Percentiles rank a stretch among this genome's conserved stretches.
Conservation (phyloP, 2,888 invertebrate species). For the Diarsia mendica region DNA sequence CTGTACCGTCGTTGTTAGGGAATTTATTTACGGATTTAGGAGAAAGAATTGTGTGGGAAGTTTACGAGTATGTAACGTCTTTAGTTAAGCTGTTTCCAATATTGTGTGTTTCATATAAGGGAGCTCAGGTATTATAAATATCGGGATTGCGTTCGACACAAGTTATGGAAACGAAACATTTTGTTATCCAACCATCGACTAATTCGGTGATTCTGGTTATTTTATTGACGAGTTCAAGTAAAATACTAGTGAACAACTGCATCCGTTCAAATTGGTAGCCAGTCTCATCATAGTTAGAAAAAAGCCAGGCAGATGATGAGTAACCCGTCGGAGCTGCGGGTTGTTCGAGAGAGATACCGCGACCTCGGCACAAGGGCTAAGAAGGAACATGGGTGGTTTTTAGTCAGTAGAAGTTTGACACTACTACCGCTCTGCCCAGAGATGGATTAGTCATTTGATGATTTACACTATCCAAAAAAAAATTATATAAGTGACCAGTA, state of each 20-base stretch:
- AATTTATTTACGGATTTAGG: constrained; percentile 25
- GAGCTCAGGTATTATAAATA: background rate
- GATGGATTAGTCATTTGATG: too few relatives aligned
- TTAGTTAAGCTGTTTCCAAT: constrained; percentile 28
- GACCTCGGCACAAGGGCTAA: too few relatives aligned
- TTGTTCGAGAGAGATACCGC: too few relatives aligned
- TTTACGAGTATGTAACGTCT: background rate
- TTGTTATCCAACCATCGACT: background rate
- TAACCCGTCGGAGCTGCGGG: background rate
- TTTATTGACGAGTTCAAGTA: background rate
- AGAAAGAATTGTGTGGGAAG: constrained; percentile 14
- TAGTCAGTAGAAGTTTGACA: too few relatives aligned
- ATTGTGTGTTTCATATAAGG: background rate
- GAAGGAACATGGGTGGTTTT: too few relatives aligned
- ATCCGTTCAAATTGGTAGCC: background rate
- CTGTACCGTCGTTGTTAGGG: background rate
- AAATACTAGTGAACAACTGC: background rate
- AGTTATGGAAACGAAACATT: background rate
- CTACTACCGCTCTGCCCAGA: too few relatives aligned
- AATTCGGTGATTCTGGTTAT: background rate
- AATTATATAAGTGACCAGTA: background rate
- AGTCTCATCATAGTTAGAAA: background rate
- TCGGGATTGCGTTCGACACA: background rate
- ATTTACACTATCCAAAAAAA: too few relatives aligned
- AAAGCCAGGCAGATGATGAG: background rate